Evolutionary conservation across 2,888 invertebrate genomes (phyloP), one percentile per base, ranked within the genome.

Genomic region (Athrips mouffetella): DNA sequence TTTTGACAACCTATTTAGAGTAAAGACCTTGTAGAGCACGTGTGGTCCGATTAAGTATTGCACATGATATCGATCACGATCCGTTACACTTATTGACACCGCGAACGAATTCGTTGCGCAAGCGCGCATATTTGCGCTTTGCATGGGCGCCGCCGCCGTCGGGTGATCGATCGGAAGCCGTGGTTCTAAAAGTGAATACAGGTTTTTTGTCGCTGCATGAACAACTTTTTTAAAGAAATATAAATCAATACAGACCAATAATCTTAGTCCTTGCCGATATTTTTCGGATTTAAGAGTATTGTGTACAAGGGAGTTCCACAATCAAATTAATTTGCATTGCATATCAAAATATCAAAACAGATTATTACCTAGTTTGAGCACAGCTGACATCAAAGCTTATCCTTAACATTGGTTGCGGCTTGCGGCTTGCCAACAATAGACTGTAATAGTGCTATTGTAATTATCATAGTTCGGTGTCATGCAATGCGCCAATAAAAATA

Each of bases 361-460:
- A n/a, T 27, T 27, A 2, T 27, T 8, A 8, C 8, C 27, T 21
- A 31, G 31, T 44, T 44, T 44, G 44, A 44, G 45, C 46, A 21
- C 21, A 21, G 8, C 44, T 31, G 18, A 45, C n/a, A 48, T 47
- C 54, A 57, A 58, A 57, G 62, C 60, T 64, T 53, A 65, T 60
- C 65, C 65, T 70, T 72, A 75, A 76, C 75, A 78, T 77, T 74
- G 77, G 59, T 59, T 59, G 56, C 61, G 61, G 65, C 62, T 59
- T 59, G 56, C 61, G 61, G 65, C 62, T 62, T 63, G 62, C 54
- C 59, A 55, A 60, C 63, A 67, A 63, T 61, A 53, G 48, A 53
- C 51, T 53, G 48, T 55, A 45, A 51, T 42, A 10, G 31, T 30
- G 50, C 49, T 21, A n/a, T 6, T 51, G 61, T 52, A 59, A 66